Conservation (phyloP, 2,113 vertebrate genomes). For the Dasyornis broadbenti region DNA sequence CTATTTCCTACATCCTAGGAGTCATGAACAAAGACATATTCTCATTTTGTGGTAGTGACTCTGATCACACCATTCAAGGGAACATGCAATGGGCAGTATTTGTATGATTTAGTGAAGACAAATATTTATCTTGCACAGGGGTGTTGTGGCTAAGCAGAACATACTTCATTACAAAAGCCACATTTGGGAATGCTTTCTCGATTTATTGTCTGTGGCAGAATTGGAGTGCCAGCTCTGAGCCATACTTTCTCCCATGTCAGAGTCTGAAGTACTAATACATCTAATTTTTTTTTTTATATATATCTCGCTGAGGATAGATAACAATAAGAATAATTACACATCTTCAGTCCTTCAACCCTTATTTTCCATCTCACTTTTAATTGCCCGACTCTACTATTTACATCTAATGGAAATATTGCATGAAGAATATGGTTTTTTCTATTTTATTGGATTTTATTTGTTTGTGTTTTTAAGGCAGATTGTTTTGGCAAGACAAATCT, state of each 20-base stretch:
- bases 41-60: background rate
- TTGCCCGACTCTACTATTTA: background rate
- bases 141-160: background rate
- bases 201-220: background rate
- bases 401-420: background rate
- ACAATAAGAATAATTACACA: background rate
- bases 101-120: background rate
- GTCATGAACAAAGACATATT: background rate
- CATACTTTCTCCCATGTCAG: background rate
- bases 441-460: background rate
- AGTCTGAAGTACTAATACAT: background rate
- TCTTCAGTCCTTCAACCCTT: background rate
- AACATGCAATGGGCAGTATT: background rate
- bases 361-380: background rate
- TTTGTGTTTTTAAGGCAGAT: background rate
- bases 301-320: background rate
- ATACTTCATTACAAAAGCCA: background rate
- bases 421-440: background rate
- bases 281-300: background rate
- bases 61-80: background rate
- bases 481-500: background rate
- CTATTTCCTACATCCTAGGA: background rate
- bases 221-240: background rate
- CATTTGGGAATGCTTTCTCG: background rate
- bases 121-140: background rate